Evolutionary conservation across 2,888 invertebrate species (phyloP), one percentile per base, ranked within the genome.

Genomic region (Conops quadrifasciatus): DNA sequence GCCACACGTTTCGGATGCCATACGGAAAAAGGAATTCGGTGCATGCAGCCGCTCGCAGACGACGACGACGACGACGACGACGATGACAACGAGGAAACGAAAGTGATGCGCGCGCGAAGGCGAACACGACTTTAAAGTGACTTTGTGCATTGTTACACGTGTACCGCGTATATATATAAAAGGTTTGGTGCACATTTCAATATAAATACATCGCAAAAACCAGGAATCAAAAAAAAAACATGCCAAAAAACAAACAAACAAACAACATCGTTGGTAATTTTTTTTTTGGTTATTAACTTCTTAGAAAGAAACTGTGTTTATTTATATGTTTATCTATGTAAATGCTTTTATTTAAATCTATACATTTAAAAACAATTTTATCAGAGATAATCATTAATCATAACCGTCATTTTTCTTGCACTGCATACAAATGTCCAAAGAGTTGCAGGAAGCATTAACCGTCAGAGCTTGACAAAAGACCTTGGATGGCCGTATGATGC

Each of bases 31-130:
- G 63, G 47, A 47, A 49, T 26, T 47, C 26, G 26, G 16, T 47
- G 47, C 24, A 24, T 63, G 63, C 63, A 16, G 63, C n/a, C 19
- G 49, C 19, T 16, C 1, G 2, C 0, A 49, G 49, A 2, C n/a
- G 49, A n/a, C 13, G 2, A n/a, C 13, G 13, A 5, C 19, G 19
- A n/a, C 13, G 49, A n/a, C 13, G 49, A n/a, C 5, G 49, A n/a
- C 1, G 63, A 21, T 21, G 47, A 63, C 63, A 63, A 63, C 63
- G 16, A 63, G 63, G 63, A 63, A 63, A 19, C 62, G 24, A 24
- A 47, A 47, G 30, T 36, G 59, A 19, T n/a, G 47, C 16, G 24
- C 24, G 26, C 47, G 21, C 47, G 16, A 16, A 16, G 15, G 26
- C 24, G 28, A 56, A 24, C 56, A 56, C 24, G 24, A 26, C 56